phyloP scores from a whole-genome alignment of 2,797 vertebrate genomes.

The Nannoperca australis region DNA sequence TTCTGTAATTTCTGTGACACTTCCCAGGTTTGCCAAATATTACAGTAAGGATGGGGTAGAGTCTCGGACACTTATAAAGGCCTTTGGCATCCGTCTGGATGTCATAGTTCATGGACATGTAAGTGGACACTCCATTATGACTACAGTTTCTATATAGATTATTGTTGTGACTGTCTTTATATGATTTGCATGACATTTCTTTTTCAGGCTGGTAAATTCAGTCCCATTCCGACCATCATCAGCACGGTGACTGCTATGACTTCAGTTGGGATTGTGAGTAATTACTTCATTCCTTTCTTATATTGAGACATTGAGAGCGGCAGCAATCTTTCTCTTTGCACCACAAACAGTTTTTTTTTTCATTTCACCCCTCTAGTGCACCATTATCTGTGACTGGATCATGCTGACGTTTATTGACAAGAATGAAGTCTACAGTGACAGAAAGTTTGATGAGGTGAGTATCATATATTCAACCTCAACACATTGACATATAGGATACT shows the following conservation, averaged over 20 bases:
- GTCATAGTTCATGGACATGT: slow-evolving; percentile 94
- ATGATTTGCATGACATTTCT: slow-evolving; percentile 16
- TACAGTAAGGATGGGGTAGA: slow-evolving; percentile 84
- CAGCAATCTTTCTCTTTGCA: background rate
- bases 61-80: slow-evolving; percentile 90
- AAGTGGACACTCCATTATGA: slow-evolving; percentile 31
- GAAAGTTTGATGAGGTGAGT: slow-evolving; percentile 93
- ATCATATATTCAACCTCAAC: background rate
- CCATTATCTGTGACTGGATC: slow-evolving; percentile 95
- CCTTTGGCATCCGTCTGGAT: slow-evolving; percentile 92
- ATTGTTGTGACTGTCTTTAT: slow-evolving; percentile 3
- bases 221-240: slow-evolving; percentile 94
- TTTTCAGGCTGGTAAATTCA: slow-evolving; percentile 93
- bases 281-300: background rate
- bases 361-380: slow-evolving; percentile 82
- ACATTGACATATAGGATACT: background rate
- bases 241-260: slow-evolving; percentile 93
- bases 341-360: background rate
- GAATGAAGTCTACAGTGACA: slow-evolving; percentile 90
- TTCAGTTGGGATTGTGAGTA: slow-evolving; percentile 93
- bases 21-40: slow-evolving; percentile 91
- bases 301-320: background rate
- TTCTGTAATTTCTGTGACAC: slow-evolving; percentile 1
- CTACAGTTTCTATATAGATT: background rate
- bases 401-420: slow-evolving; percentile 95